Evolutionary conservation across 2,113 vertebrate species (phyloP).

Genomic region (Anarhynchus alexandrinus): DNA sequence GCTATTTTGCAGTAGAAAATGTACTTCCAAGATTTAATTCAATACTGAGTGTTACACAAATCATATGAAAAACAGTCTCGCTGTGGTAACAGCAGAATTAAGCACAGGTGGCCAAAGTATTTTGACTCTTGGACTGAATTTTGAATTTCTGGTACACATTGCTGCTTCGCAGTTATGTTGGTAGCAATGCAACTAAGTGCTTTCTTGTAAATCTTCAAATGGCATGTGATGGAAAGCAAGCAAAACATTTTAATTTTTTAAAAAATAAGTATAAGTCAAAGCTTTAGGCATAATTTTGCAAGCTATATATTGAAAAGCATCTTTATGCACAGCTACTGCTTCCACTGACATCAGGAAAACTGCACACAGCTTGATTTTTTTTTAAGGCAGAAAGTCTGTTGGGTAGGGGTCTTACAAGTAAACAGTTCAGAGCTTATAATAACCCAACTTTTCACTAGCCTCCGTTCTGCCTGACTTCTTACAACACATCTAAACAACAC

Average conservation of each 20-base stretch:
- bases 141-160: neutral
- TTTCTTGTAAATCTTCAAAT: neutral
- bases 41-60: neutral
- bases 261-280: neutral
- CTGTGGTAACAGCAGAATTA: constrained; percentile 32
- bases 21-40: constrained; percentile 46
- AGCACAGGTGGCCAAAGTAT: constrained; percentile 26
- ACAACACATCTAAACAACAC: neutral
- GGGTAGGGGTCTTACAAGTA: neutral
- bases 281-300: neutral
- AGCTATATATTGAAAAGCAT: neutral
- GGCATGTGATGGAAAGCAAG: neutral
- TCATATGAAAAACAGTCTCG: neutral
- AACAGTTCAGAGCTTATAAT: neutral
- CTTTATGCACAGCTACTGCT: neutral
- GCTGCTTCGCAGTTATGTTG: neutral
- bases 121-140: neutral
- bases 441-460: neutral
- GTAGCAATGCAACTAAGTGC: neutral
- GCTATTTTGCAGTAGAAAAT: constrained; percentile 27
- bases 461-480: neutral
- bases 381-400: neutral
- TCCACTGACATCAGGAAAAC: neutral
- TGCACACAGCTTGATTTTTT: neutral
- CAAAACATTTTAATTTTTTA: neutral